Percentiles rank a stretch among this genome's conserved stretches.
These are phyloP conservation scores for Chunga burmeisteri DNA, from an alignment of 2,113 vertebrate species.

Conservation along the genomic window DNA sequence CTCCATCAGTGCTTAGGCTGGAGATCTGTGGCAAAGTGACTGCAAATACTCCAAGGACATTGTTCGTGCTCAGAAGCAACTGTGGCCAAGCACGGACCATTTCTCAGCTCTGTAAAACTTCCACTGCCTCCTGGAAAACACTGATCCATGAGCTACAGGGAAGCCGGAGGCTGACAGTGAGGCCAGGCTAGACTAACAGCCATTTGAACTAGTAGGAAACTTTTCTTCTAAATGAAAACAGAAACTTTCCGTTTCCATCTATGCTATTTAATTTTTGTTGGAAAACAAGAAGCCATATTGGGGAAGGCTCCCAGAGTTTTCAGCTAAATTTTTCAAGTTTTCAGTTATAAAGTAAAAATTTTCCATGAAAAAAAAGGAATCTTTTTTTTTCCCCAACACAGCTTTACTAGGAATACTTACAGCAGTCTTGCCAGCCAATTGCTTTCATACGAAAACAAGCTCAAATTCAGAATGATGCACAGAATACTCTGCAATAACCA, in stretches of 20 bases:
- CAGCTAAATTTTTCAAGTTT: slow-evolving; percentile 26
- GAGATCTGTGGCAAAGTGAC: background rate
- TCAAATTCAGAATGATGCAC: background rate
- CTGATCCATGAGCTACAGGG: background rate
- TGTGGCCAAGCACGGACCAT: background rate
- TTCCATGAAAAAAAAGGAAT: background rate
- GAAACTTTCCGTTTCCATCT: slow-evolving; percentile 9
- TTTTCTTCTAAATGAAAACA: background rate
- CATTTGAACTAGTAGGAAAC: background rate
- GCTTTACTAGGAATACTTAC: background rate
- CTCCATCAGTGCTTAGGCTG: background rate
- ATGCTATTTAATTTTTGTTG: background rate
- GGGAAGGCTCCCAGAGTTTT: background rate
- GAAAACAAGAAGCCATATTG: background rate
- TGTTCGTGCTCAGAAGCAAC: background rate
- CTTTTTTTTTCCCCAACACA: background rate
- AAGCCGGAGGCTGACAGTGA: background rate
- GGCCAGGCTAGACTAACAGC: background rate
- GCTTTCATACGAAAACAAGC: slow-evolving; percentile 18
- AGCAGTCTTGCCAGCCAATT: background rate
- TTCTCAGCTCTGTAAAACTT: background rate
- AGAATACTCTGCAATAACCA: background rate
- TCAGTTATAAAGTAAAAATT: slow-evolving; percentile 20
- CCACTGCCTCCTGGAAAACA: background rate
- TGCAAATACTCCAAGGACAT: background rate